phyloP scores from a whole-genome alignment of 2,888 invertebrate genomes.

The Trissoscelio sp. region DNA sequence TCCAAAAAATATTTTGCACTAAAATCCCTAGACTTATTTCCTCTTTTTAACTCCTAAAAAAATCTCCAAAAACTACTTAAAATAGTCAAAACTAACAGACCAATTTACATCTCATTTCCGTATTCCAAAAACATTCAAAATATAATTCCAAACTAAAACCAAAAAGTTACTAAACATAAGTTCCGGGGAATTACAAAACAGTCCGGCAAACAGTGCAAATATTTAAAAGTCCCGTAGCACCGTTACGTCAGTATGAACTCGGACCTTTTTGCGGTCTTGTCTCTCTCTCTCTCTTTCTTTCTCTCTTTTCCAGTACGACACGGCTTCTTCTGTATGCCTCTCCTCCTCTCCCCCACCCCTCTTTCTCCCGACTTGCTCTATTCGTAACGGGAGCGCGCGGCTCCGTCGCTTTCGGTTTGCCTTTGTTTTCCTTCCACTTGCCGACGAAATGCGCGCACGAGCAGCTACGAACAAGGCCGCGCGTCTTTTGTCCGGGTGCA shows the following conservation, averaged over 20 bases:
- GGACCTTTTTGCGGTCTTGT: slow-evolving; percentile 58
- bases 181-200: slow-evolving; percentile 18
- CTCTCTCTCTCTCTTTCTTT: slow-evolving; percentile 7
- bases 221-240: slow-evolving; percentile 47
- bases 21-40: no score
- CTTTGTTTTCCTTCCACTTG: slow-evolving; percentile 76
- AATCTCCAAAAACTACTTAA: no score
- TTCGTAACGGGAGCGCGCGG: slow-evolving; percentile 56
- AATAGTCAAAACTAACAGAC: no score
- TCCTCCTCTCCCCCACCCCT: not conserved
- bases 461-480: slow-evolving; percentile 65
- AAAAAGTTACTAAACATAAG: not conserved
- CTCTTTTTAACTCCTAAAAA: no score
- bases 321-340: slow-evolving; percentile 44
- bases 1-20: no score
- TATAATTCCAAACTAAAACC: not conserved
- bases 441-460: slow-evolving; percentile 67
- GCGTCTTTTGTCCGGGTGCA: slow-evolving; percentile 70
- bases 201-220: slow-evolving; percentile 37
- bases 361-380: not conserved
- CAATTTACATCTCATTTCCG: no score
- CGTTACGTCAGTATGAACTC: slow-evolving; percentile 53
- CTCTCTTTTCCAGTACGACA: slow-evolving; percentile 32
- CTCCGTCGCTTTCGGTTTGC: slow-evolving; percentile 71
- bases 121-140: no score